These are phyloP conservation scores for Sparidentex hasta DNA, from an alignment of 2,797 vertebrate genomes.

Conservation along the genomic window DNA sequence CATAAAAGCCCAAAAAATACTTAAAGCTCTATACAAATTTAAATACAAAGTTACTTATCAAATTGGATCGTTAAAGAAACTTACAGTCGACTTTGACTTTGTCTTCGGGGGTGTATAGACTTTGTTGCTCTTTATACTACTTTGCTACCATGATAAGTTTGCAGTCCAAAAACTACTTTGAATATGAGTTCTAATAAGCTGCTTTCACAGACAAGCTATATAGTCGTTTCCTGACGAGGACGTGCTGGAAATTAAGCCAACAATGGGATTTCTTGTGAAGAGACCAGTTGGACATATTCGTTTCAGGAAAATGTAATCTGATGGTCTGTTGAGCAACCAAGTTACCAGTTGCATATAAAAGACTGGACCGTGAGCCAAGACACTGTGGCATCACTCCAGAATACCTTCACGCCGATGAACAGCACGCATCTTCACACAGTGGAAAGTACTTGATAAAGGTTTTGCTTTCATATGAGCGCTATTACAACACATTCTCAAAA, in stretches of 20 bases:
- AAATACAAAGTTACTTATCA: too few species aligned
- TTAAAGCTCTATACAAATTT: too few species aligned
- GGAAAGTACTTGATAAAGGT: background rate
- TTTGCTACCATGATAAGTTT: too few species aligned
- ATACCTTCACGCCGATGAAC: slow-evolving; percentile 11
- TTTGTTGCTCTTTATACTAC: too few species aligned
- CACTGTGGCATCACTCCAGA: background rate
- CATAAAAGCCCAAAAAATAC: too few species aligned
- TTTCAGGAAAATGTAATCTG: slow-evolving; percentile 51
- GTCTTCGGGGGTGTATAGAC: too few species aligned
- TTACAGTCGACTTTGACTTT: too few species aligned
- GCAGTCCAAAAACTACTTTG: too few species aligned
- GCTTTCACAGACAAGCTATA: too few species aligned
- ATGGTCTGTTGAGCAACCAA: slow-evolving; percentile 60
- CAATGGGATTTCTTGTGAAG: slow-evolving; percentile 11
- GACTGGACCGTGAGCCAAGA: background rate
- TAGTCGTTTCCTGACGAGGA: too few species aligned
- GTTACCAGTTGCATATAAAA: slow-evolving; percentile 32
- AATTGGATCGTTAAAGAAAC: too few species aligned
- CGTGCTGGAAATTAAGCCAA: slow-evolving; percentile 10
- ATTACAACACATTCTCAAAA: slow-evolving; percentile 7
- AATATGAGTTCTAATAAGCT: too few species aligned
- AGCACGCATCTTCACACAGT: background rate
- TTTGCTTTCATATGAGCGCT: background rate
- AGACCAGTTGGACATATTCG: slow-evolving; percentile 17